Conservation (phyloP, 92 coral and sea anemone genomes). For the Pocillopora grandis region DNA sequence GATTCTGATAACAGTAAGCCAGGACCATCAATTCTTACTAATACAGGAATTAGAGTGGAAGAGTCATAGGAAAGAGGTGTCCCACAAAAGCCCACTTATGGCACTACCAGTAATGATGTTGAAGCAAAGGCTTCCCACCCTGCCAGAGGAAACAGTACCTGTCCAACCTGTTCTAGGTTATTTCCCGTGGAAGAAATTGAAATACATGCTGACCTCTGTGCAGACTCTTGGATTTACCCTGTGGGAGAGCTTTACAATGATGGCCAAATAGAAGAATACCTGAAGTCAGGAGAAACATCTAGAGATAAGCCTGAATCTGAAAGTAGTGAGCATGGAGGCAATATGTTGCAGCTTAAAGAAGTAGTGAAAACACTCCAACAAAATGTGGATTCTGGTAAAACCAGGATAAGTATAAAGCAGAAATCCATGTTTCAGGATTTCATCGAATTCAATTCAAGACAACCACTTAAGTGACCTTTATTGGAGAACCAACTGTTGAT, state of each 20-base stretch:
- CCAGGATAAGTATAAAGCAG: conserved; percentile 54
- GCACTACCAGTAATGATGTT: conserved; percentile 21
- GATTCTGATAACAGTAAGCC: conserved; percentile 46
- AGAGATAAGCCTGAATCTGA: conserved; percentile 20
- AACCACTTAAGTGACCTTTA: conserved; percentile 60
- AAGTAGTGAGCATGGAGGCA: conserved; percentile 26
- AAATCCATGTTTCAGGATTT: conserved; percentile 58
- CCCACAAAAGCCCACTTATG: conserved; percentile 28
- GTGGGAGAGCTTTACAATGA: conserved; percentile 52
- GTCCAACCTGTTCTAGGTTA: conserved; percentile 52
- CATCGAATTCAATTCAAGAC: conserved; percentile 51
- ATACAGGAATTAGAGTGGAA: neutral
- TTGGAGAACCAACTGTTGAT: conserved; percentile 72
- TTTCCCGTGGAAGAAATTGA: conserved; percentile 61
- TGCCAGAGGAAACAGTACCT: conserved; percentile 31
- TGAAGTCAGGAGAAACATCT: conserved; percentile 23
- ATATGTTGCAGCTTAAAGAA: conserved; percentile 9
- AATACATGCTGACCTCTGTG: conserved; percentile 58
- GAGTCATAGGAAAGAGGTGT: conserved; percentile 21
- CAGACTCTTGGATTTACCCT: conserved; percentile 57
- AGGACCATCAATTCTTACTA: conserved; percentile 26
- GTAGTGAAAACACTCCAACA: conserved; percentile 5
- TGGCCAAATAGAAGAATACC: conserved; percentile 29
- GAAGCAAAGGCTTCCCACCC: conserved; percentile 24
- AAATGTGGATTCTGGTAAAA: conserved; percentile 18